Evolutionary conservation across 2,888 invertebrate species (phyloP), one percentile per base, ranked within the genome.

Genomic region (Sussaba pulchella): DNA sequence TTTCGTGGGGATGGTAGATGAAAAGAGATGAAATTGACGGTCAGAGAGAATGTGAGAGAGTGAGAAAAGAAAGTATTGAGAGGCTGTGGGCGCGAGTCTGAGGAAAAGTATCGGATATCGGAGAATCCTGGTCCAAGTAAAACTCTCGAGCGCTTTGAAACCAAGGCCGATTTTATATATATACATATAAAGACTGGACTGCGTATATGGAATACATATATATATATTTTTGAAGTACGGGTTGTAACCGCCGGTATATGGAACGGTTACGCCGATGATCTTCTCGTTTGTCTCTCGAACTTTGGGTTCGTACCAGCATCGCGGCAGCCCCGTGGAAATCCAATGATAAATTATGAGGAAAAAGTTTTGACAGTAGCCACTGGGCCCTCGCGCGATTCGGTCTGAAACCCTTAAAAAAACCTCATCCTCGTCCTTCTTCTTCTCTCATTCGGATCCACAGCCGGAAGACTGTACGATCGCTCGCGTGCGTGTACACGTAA

Each of bases 201-300:
- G 82, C 83, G 80, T 88, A 92, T 90, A 91, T 92, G 90, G 90
- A 83, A 75, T 47, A 79, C 70, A 84, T n/a, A n/a, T n/a, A n/a
- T n/a, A n/a, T n/a, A n/a, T n/a, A n/a, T n/a, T n/a, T n/a, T n/a
- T n/a, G n/a, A 21, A 14, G 47, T 17, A 50, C 12, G 14, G 24
- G n/a, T n/a, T 61, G 47, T 17, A 24, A 21, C 17, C 39, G 67
- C 26, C 26, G 47, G 50, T 50, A n/a, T n/a, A 21, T 21, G 39
- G 59, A 75, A 41, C 61, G 50, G 50, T 75, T 69, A 52, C 57
- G 41, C 41, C 57, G 73, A 77, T 74, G 73, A 82, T 82, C 75
- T 78, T 74, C 52, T 57, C 57, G 52, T 77, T 76, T 64, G 54
- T 64, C 76, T 74, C 63, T 21, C 61, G 50, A 79, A 72, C 41